Conservation (phyloP, 2,113 vertebrate genomes). For the Ochotona princeps region DNA sequence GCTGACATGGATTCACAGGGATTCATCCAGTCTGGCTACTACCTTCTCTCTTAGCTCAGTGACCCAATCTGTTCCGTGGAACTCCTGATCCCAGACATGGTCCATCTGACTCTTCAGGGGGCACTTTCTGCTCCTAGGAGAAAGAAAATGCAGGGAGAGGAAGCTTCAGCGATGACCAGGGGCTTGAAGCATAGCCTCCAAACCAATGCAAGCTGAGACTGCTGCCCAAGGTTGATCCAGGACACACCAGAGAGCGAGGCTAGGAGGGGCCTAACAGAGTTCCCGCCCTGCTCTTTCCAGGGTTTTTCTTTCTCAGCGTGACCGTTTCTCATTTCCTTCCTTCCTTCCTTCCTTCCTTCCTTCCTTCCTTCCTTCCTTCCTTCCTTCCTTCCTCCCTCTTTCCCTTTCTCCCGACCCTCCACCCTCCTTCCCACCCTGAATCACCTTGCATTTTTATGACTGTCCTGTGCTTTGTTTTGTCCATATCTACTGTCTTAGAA, state of each 20-base stretch:
- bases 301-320: background rate
- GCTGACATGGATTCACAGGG: too few species aligned
- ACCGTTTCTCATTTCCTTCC: background rate
- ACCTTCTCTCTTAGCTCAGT: background rate
- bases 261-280: background rate
- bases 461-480: background rate
- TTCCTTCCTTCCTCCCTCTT: background rate
- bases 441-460: background rate
- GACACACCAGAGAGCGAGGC: background rate
- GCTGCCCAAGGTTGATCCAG: constrained; percentile 18
- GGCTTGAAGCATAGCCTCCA: background rate
- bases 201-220: background rate
- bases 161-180: background rate
- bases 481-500: background rate
- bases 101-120: background rate
- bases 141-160: background rate
- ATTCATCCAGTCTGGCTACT: too few species aligned
- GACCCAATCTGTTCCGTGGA: background rate
- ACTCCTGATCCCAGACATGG: background rate
- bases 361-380: fast-evolving
- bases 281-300: background rate
- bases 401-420: too few species aligned
- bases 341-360: background rate
- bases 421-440: background rate
- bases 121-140: background rate